A percentile compares a stretch with the other conserved stretches of the same genome.
phyloP scores from a whole-genome alignment of 2,888 invertebrate species.

The Erebia palarica region DNA sequence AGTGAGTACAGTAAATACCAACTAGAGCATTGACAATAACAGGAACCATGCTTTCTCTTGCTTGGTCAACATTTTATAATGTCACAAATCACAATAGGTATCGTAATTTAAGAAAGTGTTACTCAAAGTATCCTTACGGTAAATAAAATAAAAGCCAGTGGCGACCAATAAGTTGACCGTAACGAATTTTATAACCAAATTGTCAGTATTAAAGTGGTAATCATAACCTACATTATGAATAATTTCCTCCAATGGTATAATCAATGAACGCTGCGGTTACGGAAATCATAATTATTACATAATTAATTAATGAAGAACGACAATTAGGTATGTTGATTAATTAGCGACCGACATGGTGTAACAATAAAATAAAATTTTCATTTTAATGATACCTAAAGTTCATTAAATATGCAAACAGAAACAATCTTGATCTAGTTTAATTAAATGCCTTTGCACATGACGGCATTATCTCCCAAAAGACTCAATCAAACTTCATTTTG shows the following conservation, averaged over 20 bases:
- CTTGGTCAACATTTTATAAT: background rate
- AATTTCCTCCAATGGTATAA: constrained; percentile 15
- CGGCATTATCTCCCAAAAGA: background rate
- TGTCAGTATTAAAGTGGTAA: background rate
- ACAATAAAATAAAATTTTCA: constrained; percentile 6
- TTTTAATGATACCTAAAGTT: constrained; percentile 3
- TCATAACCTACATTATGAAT: background rate
- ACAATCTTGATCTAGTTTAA: constrained; percentile 1
- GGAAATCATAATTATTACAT: constrained; percentile 13
- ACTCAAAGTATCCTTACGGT: background rate
- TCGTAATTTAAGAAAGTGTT: background rate
- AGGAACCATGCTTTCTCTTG: constrained; percentile 13
- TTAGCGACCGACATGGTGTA: constrained; percentile 7
- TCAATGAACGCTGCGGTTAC: constrained; percentile 11
- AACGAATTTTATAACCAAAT: background rate
- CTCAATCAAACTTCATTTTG: no score
- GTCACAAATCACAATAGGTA: background rate
- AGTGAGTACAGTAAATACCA: background rate
- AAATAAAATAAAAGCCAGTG: background rate
- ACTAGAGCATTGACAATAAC: constrained; percentile 10
- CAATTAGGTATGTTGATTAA: constrained; percentile 10
- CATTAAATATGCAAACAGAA: constrained; percentile 11
- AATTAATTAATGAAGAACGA: constrained; percentile 20
- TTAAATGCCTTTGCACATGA: background rate
- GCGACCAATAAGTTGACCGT: background rate